Evolutionary conservation across 2,888 invertebrate genomes (phyloP).

Genomic region (Pterostichus niger): DNA sequence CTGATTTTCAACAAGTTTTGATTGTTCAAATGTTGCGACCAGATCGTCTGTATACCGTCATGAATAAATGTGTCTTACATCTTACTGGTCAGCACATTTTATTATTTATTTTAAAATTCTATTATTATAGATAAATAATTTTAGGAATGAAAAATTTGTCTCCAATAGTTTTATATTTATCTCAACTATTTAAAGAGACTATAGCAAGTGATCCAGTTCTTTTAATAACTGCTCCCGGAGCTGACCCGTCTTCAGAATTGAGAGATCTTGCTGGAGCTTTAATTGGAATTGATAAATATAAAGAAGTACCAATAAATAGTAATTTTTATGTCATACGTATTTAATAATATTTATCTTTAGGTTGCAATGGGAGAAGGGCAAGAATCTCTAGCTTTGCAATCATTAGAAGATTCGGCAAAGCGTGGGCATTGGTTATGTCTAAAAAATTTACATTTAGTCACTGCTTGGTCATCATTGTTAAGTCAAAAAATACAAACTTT

Average conservation of each 20-base stretch:
- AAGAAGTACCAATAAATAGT: constrained; percentile 77
- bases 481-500: constrained; percentile 82
- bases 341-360: constrained; percentile 74
- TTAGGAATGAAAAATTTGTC: constrained; percentile 71
- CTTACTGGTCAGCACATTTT: constrained; percentile 79
- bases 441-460: constrained; percentile 89
- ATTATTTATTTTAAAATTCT: constrained; percentile 44
- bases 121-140: constrained; percentile 56
- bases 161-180: constrained; percentile 73
- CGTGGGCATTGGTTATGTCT: constrained; percentile 88
- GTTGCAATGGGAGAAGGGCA: constrained; percentile 91
- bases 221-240: constrained; percentile 91
- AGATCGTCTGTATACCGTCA: constrained; percentile 88
- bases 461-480: constrained; percentile 84
- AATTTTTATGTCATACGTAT: constrained; percentile 32
- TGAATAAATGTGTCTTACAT: constrained; percentile 85
- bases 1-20: constrained; percentile 90
- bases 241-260: constrained; percentile 93
- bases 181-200: constrained; percentile 80
- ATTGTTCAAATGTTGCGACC: constrained; percentile 90
- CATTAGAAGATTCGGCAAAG: constrained; percentile 80
- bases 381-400: constrained; percentile 81
- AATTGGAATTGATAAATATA: constrained; percentile 78
- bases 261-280: constrained; percentile 81
- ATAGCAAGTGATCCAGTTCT: constrained; percentile 85